A percentile compares a stretch with the other conserved stretches of the same genome.
Evolutionary conservation across 2,113 vertebrate species (phyloP).

Genomic region (Leucopternis melanops): DNA sequence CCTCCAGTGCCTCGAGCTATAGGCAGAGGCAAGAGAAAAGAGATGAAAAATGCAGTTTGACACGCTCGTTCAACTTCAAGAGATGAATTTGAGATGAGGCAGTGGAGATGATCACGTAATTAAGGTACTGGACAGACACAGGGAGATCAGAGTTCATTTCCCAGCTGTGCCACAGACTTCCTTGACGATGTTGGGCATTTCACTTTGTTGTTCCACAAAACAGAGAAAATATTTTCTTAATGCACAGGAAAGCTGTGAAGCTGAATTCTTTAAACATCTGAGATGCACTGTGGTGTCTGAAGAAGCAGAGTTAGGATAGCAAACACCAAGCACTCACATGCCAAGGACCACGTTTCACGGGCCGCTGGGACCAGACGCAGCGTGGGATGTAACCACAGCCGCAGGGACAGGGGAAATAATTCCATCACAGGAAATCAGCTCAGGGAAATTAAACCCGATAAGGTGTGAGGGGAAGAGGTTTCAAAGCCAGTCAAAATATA

Average conservation of each 20-base stretch:
- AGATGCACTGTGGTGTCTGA: neutral
- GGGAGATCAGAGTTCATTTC: constrained; percentile 20
- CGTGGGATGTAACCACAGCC: neutral
- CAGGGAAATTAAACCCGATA: neutral
- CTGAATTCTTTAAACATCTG: neutral
- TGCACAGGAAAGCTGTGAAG: neutral
- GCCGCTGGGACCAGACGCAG: neutral
- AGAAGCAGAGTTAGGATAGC: neutral
- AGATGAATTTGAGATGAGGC: neutral
- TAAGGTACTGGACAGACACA: neutral
- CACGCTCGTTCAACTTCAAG: neutral
- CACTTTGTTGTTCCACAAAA: neutral
- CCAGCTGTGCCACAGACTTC: neutral
- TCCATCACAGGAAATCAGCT: neutral
- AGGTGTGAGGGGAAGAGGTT: neutral
- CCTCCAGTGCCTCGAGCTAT: constrained; percentile 16
- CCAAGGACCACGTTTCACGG: neutral
- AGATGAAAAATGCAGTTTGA: constrained; percentile 45
- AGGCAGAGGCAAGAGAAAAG: neutral
- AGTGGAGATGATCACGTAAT: neutral
- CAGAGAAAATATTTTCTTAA: neutral
- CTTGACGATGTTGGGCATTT: neutral
- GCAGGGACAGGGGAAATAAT: neutral
- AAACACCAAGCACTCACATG: neutral
- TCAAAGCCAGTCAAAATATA: neutral